Conservation (phyloP, 2,888 invertebrate species). For the Agrochola lychnidis region DNA sequence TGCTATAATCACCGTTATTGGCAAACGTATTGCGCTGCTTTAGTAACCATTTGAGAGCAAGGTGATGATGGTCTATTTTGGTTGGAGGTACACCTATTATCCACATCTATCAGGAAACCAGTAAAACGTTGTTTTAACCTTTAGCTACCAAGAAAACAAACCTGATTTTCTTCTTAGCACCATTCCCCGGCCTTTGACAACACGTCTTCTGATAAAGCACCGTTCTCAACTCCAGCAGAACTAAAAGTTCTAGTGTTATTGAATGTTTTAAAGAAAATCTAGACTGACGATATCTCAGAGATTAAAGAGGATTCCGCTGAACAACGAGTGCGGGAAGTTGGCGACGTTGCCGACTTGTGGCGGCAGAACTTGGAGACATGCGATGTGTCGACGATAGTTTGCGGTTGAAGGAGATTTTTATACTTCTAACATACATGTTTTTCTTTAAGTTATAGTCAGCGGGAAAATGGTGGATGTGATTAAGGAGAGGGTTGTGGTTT, state of each 20-base stretch:
- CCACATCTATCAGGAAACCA: too few species aligned
- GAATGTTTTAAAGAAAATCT: constrained; percentile 57
- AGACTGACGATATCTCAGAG: constrained; percentile 47
- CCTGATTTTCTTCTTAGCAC: too few species aligned
- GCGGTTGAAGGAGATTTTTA: neutral
- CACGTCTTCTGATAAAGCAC: constrained; percentile 9
- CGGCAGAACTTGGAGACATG: constrained; percentile 21
- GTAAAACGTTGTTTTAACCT: too few species aligned
- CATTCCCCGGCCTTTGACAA: neutral
- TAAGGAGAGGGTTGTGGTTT: neutral
- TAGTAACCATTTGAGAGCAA: too few species aligned
- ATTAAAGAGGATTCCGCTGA: constrained; percentile 46
- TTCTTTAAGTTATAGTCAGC: neutral
- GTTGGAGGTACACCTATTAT: too few species aligned
- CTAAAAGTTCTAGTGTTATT: constrained; percentile 56
- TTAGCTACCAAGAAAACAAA: neutral
- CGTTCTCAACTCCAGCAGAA: constrained; percentile 11
- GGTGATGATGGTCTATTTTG: too few species aligned
- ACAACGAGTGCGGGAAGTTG: constrained; percentile 34
- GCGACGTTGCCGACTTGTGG: constrained; percentile 15
- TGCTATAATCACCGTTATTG: too few species aligned
- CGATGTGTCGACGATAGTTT: constrained; percentile 20
- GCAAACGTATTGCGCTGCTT: too few species aligned
- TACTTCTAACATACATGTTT: constrained; percentile 5
- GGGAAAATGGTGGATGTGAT: neutral